A percentile compares a stretch with the other conserved stretches of the same genome.
These are phyloP conservation scores for Sialis lutaria DNA, from an alignment of 2,888 invertebrate genomes.

Conservation along the genomic window DNA sequence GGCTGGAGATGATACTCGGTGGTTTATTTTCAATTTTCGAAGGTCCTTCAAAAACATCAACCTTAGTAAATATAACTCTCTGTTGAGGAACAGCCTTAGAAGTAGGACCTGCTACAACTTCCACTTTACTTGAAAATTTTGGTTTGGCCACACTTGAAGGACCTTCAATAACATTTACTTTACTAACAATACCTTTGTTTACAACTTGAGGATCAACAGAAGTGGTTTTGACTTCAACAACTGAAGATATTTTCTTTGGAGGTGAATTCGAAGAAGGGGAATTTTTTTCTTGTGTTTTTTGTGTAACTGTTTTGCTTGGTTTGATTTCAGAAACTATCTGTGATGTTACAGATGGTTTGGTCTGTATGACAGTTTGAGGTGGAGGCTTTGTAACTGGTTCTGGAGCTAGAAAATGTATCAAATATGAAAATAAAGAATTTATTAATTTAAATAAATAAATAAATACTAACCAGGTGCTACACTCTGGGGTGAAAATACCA, in stretches of 20 bases:
- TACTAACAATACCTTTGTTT: constrained; percentile 10
- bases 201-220: constrained; percentile 2
- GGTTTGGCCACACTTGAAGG: constrained; percentile 7
- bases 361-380: constrained; percentile 14
- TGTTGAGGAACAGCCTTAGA: constrained; percentile 29
- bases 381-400: not conserved
- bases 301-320: constrained; percentile 25
- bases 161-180: constrained; percentile 13
- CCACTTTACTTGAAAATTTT: constrained; percentile 29
- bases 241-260: constrained; percentile 19
- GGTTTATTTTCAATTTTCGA: constrained; percentile 18
- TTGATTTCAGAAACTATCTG: constrained; percentile 20
- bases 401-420: not conserved
- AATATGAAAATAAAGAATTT: not conserved
- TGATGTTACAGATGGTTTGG: constrained; percentile 12
- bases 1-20: constrained; percentile 21
- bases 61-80: constrained; percentile 23
- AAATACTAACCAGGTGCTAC: constrained; percentile 42
- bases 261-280: constrained; percentile 14
- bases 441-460: no score
- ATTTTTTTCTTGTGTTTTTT: constrained; percentile 30
- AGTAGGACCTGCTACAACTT: constrained; percentile 35
- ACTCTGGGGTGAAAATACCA: constrained; percentile 86
- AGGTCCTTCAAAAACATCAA: constrained; percentile 18
- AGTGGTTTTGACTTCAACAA: constrained; percentile 16